Evolutionary conservation across 2,888 invertebrate genomes (phyloP), one percentile per base, ranked within the genome.

Genomic region (Trichopria drosophilae): DNA sequence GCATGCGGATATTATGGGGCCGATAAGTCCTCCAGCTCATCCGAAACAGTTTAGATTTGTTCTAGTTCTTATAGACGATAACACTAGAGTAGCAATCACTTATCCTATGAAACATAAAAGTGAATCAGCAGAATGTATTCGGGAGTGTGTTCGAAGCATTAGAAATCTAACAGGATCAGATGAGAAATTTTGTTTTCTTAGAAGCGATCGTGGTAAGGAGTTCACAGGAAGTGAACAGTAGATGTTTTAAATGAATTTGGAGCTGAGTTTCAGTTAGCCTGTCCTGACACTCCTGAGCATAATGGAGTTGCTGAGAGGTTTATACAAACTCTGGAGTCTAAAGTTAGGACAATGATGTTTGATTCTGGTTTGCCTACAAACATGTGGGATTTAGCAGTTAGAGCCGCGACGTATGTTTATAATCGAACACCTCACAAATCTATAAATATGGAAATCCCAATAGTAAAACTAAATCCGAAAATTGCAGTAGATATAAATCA

Each of bases 311-410:
- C 56, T 12, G 52, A 56, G 19, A 34, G 54, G 10, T 59, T 52
- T 10, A 59, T 53, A 22, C 45, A 52, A n/a, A 52, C 50, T 6
- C 50, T 57, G 12, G 45, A 57, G 36, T 49, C 37, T 6, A 57
- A 46, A 22, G 49, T 54, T 1, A 43, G 54, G 12, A 24, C 57
- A 15, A 39, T 36, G 35, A 51, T 57, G 51, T 48, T 31, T 16
- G 54, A 58, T 35, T 52, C 51, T n/a, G 55, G 44, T 18, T 40
- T 48, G 37, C 55, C 48, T 31, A 40, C 43, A 31, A 51, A 35
- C 10, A 60, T 61, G 56, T 59, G 61, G 57, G 50, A 48, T 32
- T 36, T 60, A 39, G 58, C 58, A 12, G 51, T 44, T 9, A 51
- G 51, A 31, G 48, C 44, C 26, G 57, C 57, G 22, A 46, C 51